A percentile compares a stretch with the other conserved stretches of the same genome.
Conservation (phyloP, 2,888 invertebrate genomes). For the Lycocerus yunnanus region DNA sequence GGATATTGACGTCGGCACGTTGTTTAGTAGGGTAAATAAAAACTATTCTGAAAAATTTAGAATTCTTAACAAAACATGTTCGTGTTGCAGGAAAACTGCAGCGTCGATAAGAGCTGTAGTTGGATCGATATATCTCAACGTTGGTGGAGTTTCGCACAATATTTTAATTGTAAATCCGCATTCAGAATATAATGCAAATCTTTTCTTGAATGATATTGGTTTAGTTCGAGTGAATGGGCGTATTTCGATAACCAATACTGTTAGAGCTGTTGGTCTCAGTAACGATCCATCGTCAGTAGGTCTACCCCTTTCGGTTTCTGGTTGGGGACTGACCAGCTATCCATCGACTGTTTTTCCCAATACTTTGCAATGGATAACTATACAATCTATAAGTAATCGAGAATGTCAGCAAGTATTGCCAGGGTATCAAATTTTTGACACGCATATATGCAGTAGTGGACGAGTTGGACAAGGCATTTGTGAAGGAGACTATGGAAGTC, state of each 20-base stretch:
- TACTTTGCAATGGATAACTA: conserved; percentile 60
- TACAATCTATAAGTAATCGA: conserved; percentile 57
- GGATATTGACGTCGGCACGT: conserved; percentile 1
- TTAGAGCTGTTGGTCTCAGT: background rate
- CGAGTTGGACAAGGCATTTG: background rate
- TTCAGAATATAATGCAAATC: conserved; percentile 49
- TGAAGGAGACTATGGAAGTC: background rate
- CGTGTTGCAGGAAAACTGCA: background rate
- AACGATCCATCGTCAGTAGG: background rate
- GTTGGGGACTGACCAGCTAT: conserved; percentile 45
- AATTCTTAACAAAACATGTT: background rate
- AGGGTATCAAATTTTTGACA: background rate
- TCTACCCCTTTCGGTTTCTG: conserved; percentile 14
- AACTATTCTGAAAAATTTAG: background rate
- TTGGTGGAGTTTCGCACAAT: conserved; percentile 55
- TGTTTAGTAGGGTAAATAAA: background rate
- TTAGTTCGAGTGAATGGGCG: conserved; percentile 23
- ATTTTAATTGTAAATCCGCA: conserved; percentile 53
- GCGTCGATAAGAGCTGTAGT: conserved; percentile 51
- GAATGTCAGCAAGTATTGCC: background rate
- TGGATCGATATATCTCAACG: conserved; percentile 56
- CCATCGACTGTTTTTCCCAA: conserved; percentile 61
- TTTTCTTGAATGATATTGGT: conserved; percentile 34
- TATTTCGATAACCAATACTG: background rate
- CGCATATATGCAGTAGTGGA: background rate